These are phyloP conservation scores for Yponomeuta evonymella DNA, from an alignment of 2,888 invertebrate genomes.

Conservation along the genomic window DNA sequence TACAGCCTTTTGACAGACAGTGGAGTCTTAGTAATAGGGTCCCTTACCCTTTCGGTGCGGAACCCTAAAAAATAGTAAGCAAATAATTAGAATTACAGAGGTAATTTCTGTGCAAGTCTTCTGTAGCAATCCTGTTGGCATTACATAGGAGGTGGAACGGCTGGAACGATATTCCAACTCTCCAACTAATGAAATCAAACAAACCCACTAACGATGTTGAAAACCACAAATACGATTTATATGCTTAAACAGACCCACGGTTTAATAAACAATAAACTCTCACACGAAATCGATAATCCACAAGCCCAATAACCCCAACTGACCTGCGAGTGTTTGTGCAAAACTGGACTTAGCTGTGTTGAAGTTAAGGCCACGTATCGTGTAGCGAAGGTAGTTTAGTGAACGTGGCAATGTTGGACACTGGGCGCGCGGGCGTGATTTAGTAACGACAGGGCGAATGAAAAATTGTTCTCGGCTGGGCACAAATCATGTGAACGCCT, in stretches of 20 bases:
- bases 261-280: conserved; percentile 12
- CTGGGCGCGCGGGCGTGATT: conserved; percentile 35
- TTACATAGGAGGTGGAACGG: too few species aligned
- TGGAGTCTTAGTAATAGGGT: too few species aligned
- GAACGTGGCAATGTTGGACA: conserved; percentile 29
- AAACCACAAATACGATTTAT: not conserved
- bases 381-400: conserved; percentile 19
- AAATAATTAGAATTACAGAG: too few species aligned
- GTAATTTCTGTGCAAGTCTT: too few species aligned
- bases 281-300: conserved; percentile 4
- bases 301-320: not conserved
- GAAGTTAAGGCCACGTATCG: conserved; percentile 23
- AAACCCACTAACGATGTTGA: not conserved
- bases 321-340: conserved; percentile 20
- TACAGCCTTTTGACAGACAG: too few species aligned
- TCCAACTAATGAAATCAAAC: not conserved
- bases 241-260: not conserved
- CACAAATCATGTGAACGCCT: conserved; percentile 43
- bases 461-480: conserved; percentile 35
- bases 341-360: conserved; percentile 18
- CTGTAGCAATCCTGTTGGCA: too few species aligned
- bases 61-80: too few species aligned
- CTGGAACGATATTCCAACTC: too few species aligned
- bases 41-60: too few species aligned
- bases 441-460: conserved; percentile 35